Conservation (phyloP, 2,888 invertebrate species). For the Epirrita christyi region DNA sequence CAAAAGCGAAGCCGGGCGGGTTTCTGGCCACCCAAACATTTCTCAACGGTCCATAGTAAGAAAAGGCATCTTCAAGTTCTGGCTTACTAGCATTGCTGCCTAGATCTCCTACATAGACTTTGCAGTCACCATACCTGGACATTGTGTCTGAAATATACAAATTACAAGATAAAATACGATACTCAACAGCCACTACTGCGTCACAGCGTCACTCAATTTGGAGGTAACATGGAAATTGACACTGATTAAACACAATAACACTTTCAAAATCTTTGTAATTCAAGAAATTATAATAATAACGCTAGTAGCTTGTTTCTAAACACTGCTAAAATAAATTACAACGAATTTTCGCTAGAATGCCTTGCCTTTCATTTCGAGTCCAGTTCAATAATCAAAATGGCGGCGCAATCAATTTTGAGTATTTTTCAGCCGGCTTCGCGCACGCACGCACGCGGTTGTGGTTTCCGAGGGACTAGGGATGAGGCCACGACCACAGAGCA, state of each 20-base stretch:
- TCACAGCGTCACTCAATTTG: constrained; percentile 19
- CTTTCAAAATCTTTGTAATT: not conserved
- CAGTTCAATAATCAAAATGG: constrained; percentile 25
- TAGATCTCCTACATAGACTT: constrained; percentile 98
- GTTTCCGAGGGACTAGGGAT: constrained; percentile 6
- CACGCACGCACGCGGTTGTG: constrained; percentile 6
- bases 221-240: not conserved
- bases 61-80: constrained; percentile 96
- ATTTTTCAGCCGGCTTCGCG: constrained; percentile 5
- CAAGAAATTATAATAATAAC: not conserved
- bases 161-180: constrained; percentile 8
- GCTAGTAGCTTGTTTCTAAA: not conserved
- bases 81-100: constrained; percentile 96
- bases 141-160: constrained; percentile 69
- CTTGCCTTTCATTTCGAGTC: constrained; percentile 30
- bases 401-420: constrained; percentile 4
- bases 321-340: not conserved
- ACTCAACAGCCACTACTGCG: constrained; percentile 27
- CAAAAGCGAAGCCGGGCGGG: constrained; percentile 97
- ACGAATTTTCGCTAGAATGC: not conserved
- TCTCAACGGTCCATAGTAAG: constrained; percentile 95
- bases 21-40: constrained; percentile 99
- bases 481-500: not conserved
- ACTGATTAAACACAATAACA: not conserved
- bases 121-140: constrained; percentile 95